These are phyloP conservation scores for Chloroceryle inda DNA, from an alignment of 2,797 vertebrate species.

Conservation along the genomic window DNA sequence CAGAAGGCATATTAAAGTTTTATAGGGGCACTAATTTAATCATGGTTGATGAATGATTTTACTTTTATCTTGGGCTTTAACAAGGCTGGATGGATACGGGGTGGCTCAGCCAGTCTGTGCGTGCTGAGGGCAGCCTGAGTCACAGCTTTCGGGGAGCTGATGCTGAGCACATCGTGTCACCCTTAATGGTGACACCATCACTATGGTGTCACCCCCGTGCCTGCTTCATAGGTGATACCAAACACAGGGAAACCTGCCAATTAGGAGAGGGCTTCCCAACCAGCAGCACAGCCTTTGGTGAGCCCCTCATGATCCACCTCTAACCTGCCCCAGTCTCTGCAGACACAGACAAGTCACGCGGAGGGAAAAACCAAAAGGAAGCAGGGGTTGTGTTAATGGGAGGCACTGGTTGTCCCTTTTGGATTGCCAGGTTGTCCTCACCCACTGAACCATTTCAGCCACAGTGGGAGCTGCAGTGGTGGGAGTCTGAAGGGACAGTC, in stretches of 20 bases:
- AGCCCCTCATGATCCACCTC: background rate
- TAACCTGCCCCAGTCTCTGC: background rate
- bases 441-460: rapidly evolving
- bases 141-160: background rate
- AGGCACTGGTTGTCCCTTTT: background rate
- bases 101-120: background rate
- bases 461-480: rapidly evolving
- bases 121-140: background rate
- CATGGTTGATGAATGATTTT: background rate
- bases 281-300: background rate
- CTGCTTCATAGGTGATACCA: background rate
- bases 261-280: background rate
- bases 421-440: background rate
- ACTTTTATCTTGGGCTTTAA: slow-evolving; percentile 20
- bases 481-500: background rate
- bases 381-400: background rate
- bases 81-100: background rate
- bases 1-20: slow-evolving; percentile 47
- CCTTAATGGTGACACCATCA: background rate
- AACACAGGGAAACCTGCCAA: background rate
- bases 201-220: background rate
- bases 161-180: background rate
- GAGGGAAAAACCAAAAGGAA: background rate
- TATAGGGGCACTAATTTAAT: slow-evolving; percentile 54
- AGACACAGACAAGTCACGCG: background rate